phyloP scores from a whole-genome alignment of 1,140 invertebrate species.

The Choristoneura fumiferana region DNA sequence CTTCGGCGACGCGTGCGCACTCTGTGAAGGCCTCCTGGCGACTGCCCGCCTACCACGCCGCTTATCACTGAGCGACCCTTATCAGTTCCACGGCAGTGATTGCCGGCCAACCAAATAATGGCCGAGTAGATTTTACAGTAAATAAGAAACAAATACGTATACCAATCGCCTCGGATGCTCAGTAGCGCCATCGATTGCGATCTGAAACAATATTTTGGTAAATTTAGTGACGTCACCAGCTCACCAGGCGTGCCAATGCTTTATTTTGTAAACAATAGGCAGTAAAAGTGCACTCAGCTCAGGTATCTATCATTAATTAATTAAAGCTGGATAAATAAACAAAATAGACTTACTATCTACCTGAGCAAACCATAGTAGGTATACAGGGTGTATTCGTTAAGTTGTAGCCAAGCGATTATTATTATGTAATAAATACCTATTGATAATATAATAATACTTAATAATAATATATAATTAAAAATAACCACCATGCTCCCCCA shows the following conservation, averaged over 20 bases:
- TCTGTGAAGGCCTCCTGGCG: conserved; percentile 61
- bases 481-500: too few species aligned
- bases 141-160: conserved; percentile 65
- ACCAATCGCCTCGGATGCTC: conserved; percentile 65
- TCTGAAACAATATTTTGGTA: conserved; percentile 50
- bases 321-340: too few species aligned
- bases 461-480: too few species aligned
- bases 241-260: background rate
- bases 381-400: too few species aligned
- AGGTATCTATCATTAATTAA: background rate
- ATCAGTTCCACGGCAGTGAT: conserved; percentile 70
- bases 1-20: conserved; percentile 68
- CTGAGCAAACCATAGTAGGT: too few species aligned
- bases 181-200: conserved; percentile 72
- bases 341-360: too few species aligned
- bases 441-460: too few species aligned
- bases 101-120: conserved; percentile 67
- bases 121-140: conserved; percentile 71
- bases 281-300: background rate
- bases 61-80: conserved; percentile 69
- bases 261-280: conserved; percentile 10
- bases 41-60: conserved; percentile 55
- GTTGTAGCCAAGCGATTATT: too few species aligned
- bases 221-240: background rate
- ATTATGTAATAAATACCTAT: too few species aligned